Evolutionary conservation across 2,113 vertebrate species (phyloP).

Genomic region (Calonectris borealis): DNA sequence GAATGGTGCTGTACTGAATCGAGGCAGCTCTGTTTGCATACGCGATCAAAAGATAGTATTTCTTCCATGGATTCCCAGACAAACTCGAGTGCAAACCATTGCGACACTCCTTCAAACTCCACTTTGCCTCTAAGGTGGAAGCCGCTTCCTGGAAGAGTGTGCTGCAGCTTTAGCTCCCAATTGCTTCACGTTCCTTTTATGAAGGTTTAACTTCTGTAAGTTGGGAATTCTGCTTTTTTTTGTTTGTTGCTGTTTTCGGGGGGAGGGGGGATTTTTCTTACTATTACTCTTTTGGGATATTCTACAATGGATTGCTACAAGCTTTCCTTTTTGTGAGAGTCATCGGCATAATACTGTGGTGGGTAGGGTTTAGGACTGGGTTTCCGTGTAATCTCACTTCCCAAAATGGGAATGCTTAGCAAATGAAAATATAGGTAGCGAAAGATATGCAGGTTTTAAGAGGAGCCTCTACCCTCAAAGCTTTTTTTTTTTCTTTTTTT

Average conservation of each 20-base stretch:
- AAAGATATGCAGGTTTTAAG: slow-evolving; percentile 10
- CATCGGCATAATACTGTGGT: background rate
- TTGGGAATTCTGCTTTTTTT: slow-evolving; percentile 19
- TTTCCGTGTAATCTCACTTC: background rate
- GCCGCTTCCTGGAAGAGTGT: background rate
- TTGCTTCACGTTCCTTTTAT: slow-evolving; percentile 20
- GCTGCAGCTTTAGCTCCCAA: slow-evolving; percentile 7
- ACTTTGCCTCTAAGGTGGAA: background rate
- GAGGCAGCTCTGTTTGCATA: slow-evolving; percentile 28
- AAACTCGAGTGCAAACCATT: background rate
- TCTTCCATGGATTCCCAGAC: background rate
- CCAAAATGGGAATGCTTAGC: background rate
- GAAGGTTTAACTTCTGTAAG: slow-evolving; percentile 17
- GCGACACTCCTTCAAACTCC: background rate
- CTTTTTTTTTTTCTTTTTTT: background rate
- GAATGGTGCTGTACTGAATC: slow-evolving; percentile 13
- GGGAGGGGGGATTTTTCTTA: background rate
- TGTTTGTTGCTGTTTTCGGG: background rate
- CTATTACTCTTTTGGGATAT: background rate
- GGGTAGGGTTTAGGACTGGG: slow-evolving; percentile 40
- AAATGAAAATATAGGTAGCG: slow-evolving; percentile 5
- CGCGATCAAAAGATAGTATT: background rate
- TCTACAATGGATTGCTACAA: background rate
- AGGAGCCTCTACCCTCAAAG: slow-evolving; percentile 10
- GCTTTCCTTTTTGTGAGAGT: background rate